phyloP scores from a whole-genome alignment of 1,140 invertebrate genomes.

The Phenacoccus solenopsis region DNA sequence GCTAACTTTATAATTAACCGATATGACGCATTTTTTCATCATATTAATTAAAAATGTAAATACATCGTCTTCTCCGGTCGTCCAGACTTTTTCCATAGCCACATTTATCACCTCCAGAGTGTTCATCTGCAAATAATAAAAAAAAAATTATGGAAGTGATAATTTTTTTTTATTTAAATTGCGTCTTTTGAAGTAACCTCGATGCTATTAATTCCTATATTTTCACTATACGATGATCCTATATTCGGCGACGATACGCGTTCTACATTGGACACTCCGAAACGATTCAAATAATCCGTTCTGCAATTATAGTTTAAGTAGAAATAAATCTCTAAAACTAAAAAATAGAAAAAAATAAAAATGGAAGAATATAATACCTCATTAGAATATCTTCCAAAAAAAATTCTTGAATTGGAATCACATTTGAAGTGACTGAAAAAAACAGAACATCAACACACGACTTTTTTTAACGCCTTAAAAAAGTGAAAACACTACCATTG shows the following conservation, averaged over 20 bases:
- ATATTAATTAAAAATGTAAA: constrained; percentile 9
- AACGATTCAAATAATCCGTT: neutral
- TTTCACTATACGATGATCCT: neutral
- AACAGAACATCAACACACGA: too few species aligned
- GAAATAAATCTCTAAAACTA: too few species aligned
- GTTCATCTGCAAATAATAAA: neutral
- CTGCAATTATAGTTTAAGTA: neutral
- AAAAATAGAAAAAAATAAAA: too few species aligned
- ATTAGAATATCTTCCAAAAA: neutral
- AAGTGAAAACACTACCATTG: neutral
- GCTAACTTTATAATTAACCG: neutral
- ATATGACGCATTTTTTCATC: constrained; percentile 8
- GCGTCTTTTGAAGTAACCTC: too few species aligned
- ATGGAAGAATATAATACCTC: neutral
- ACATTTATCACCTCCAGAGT: neutral
- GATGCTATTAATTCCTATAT: neutral
- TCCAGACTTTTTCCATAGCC: constrained; percentile 3
- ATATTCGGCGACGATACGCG: neutral
- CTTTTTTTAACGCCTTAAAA: too few species aligned
- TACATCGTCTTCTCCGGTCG: neutral
- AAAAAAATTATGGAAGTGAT: too few species aligned
- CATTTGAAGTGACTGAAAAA: neutral
- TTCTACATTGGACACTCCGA: neutral
- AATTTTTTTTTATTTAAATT: too few species aligned
- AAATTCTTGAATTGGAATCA: constrained; percentile 6